These are phyloP conservation scores for Sturnus vulgaris DNA, from an alignment of 2,113 vertebrate species.

Conservation along the genomic window DNA sequence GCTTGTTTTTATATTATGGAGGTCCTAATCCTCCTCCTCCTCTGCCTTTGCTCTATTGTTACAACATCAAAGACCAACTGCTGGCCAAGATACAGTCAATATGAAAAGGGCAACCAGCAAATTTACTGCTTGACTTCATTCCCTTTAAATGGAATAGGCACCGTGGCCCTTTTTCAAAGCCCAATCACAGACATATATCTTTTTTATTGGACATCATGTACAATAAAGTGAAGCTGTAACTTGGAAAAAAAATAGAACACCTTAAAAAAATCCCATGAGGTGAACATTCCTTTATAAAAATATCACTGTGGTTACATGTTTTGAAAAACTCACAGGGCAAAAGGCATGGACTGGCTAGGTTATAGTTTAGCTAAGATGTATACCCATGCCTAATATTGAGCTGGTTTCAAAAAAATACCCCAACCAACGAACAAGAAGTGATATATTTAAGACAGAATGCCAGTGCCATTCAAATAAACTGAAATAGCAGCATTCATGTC, in stretches of 20 bases:
- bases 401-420: neutral
- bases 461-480: slow-evolving; percentile 19
- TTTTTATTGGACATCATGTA: slow-evolving; percentile 80
- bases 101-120: slow-evolving; percentile 79
- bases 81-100: slow-evolving; percentile 75
- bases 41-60: slow-evolving; percentile 74
- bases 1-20: slow-evolving; percentile 55
- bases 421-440: neutral
- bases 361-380: slow-evolving; percentile 55
- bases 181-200: slow-evolving; percentile 75
- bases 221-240: slow-evolving; percentile 76
- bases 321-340: slow-evolving; percentile 45
- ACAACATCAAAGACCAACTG: slow-evolving; percentile 81
- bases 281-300: slow-evolving; percentile 74
- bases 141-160: slow-evolving; percentile 76
- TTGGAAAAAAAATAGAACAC: slow-evolving; percentile 67
- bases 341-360: slow-evolving; percentile 27
- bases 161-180: slow-evolving; percentile 73
- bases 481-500: slow-evolving; percentile 35
- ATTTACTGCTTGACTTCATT: slow-evolving; percentile 84
- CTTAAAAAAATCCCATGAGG: slow-evolving; percentile 67
- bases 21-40: slow-evolving; percentile 69
- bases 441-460: slow-evolving; percentile 29
- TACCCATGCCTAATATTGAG: neutral
- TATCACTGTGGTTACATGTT: slow-evolving; percentile 78